A percentile compares a stretch with the other conserved stretches of the same genome.
These are phyloP conservation scores for Diceros bicornis DNA, from an alignment of 2,797 vertebrate genomes.

Conservation along the genomic window DNA sequence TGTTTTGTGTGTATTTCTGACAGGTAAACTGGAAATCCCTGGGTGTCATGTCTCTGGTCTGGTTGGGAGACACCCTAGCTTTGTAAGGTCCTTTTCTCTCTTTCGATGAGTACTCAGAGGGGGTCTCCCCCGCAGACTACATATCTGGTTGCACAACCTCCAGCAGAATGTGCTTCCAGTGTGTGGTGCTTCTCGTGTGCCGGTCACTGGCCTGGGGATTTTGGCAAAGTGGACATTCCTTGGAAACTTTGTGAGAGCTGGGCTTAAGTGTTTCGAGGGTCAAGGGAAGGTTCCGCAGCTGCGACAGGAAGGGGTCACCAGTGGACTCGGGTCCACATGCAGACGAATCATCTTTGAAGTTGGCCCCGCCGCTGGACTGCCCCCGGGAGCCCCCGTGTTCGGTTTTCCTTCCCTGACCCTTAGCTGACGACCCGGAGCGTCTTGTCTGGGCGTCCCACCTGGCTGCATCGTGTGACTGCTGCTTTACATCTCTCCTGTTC, in stretches of 20 bases:
- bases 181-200: not conserved
- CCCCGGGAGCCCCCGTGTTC: not conserved
- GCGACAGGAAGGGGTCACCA: not conserved
- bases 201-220: not conserved
- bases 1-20: not conserved
- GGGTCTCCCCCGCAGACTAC: rapidly evolving
- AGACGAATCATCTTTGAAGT: not conserved
- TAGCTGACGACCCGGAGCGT: rapidly evolving
- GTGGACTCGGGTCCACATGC: not conserved
- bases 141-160: not conserved
- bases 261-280: not conserved
- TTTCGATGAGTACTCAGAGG: not conserved
- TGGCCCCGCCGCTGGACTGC: not conserved
- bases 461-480: not conserved
- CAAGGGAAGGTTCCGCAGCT: not conserved
- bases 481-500: not conserved
- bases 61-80: not conserved
- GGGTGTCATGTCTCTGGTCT: not conserved
- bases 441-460: not conserved
- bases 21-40: not conserved
- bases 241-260: not conserved
- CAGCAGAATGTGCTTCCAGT: not conserved
- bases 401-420: not conserved
- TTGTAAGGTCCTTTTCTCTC: not conserved
- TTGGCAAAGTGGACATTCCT: not conserved